Percentiles rank a stretch among this genome's conserved stretches.
Evolutionary conservation across 2,797 vertebrate genomes (phyloP).

Genomic region (Coccyzus lansbergi): DNA sequence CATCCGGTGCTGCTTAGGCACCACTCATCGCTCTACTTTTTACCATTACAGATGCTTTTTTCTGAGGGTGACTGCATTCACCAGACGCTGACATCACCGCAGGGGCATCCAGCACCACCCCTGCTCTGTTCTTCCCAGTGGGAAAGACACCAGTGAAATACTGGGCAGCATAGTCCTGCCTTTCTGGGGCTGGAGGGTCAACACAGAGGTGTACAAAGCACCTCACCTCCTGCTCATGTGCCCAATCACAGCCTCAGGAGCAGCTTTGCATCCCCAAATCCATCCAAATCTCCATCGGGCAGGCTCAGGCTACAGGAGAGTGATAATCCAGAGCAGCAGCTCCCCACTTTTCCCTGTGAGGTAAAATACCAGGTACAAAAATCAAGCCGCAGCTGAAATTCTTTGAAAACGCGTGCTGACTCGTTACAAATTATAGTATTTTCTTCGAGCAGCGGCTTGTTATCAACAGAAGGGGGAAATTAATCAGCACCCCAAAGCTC

Average conservation of each 20-base stretch:
- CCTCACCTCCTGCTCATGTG: not conserved
- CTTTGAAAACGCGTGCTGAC: not conserved
- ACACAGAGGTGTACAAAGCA: not conserved
- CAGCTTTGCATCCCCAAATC: not conserved
- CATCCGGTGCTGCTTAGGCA: not conserved
- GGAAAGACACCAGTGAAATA: not conserved
- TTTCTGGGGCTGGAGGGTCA: not conserved
- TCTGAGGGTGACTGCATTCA: not conserved
- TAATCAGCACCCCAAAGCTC: not conserved
- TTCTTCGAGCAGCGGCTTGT: not conserved
- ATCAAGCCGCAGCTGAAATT: not conserved
- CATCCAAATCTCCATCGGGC: not conserved
- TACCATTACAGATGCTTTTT: not conserved
- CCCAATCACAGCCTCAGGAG: not conserved
- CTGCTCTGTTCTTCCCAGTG: not conserved
- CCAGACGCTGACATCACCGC: not conserved
- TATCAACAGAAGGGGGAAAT: not conserved
- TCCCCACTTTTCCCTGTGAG: not conserved
- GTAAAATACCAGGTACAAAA: not conserved
- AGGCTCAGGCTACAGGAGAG: not conserved
- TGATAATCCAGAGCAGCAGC: not conserved
- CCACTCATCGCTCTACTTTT: not conserved
- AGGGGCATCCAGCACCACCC: rapidly evolving
- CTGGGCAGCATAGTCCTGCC: not conserved
- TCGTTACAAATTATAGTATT: not conserved